Conservation (phyloP, 2,113 vertebrate species). For the Abramis brama region DNA sequence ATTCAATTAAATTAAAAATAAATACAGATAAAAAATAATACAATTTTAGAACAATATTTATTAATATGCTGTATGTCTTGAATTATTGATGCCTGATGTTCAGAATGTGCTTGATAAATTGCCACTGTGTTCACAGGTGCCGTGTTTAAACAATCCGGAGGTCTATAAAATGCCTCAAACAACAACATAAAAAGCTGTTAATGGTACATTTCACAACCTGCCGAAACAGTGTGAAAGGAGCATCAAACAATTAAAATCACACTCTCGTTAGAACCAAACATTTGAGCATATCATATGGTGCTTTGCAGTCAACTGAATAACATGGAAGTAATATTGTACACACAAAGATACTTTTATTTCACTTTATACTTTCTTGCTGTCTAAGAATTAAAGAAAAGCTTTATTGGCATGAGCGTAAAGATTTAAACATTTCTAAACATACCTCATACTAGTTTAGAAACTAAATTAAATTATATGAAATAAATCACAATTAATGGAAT, state of each 20-base stretch:
- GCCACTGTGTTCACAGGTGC: conserved; percentile 29
- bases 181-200: not conserved
- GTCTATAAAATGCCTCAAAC: not conserved
- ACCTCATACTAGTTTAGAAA: not conserved
- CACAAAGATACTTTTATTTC: not conserved
- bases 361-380: not conserved
- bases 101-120: conserved; percentile 39
- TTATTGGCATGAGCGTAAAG: not conserved
- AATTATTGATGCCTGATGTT: conserved; percentile 47
- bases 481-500: not conserved
- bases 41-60: conserved; percentile 10
- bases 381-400: not conserved
- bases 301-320: not conserved
- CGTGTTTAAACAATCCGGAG: conserved; percentile 17
- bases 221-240: conserved; percentile 11
- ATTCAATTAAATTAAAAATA: not conserved
- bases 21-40: conserved; percentile 9
- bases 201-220: conserved; percentile 29
- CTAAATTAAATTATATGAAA: not conserved
- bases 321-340: not conserved
- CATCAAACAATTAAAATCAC: conserved; percentile 17
- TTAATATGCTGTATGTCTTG: not conserved
- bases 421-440: not conserved
- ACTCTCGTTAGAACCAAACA: conserved; percentile 3
- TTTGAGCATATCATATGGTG: not conserved